Conservation (phyloP, 2,888 invertebrate species). For the Cremastinae sp. region DNA sequence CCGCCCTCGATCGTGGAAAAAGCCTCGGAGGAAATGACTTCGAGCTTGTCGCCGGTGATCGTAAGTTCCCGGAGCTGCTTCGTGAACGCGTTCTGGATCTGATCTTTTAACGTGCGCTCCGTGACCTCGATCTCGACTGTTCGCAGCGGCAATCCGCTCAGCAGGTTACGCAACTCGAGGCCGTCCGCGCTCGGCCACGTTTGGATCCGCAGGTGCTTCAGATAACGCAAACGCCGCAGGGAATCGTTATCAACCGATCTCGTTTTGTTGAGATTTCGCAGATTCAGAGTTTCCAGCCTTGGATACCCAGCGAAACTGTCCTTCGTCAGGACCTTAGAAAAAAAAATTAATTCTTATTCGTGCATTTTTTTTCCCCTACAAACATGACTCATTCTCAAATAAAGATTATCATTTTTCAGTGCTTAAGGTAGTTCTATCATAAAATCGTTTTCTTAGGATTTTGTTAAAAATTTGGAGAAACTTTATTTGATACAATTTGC, state of each 20-base stretch:
- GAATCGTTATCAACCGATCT: slow-evolving; percentile 89
- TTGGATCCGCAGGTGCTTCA: slow-evolving; percentile 87
- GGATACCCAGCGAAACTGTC: slow-evolving; percentile 88
- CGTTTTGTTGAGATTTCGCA: slow-evolving; percentile 88
- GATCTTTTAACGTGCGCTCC: slow-evolving; percentile 88
- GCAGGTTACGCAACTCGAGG: slow-evolving; percentile 87
- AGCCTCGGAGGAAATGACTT: slow-evolving; percentile 88
- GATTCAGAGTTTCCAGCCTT: slow-evolving; percentile 88
- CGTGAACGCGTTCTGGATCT: slow-evolving; percentile 89
- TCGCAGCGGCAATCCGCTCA: slow-evolving; percentile 87
- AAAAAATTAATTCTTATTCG: neutral
- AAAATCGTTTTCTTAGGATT: no score
- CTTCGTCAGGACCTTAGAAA: slow-evolving; percentile 84
- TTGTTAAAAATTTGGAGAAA: no score
- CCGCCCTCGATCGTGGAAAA: slow-evolving; percentile 89
- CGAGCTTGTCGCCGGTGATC: slow-evolving; percentile 89
- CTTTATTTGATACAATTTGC: no score
- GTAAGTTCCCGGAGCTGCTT: slow-evolving; percentile 90
- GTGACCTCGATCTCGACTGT: slow-evolving; percentile 89
- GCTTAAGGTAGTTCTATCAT: no score
- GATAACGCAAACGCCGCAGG: slow-evolving; percentile 85
- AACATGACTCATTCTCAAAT: no score
- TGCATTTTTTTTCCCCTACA: no score
- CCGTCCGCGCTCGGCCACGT: slow-evolving; percentile 89
- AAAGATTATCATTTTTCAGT: no score